These are phyloP conservation scores for Stomorhina lunata DNA, from an alignment of 2,888 invertebrate genomes.

Conservation along the genomic window DNA sequence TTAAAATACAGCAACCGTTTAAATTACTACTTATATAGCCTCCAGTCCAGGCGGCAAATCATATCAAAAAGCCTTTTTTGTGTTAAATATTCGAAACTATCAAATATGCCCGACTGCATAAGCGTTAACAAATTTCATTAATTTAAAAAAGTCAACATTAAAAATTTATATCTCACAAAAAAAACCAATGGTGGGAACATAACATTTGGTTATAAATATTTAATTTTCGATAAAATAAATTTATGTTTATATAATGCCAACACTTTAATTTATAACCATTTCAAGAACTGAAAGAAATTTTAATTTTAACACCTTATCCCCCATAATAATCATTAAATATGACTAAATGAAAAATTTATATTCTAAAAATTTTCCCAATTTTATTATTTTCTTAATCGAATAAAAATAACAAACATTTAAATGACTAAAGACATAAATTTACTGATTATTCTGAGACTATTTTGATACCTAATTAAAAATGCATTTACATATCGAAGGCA, in stretches of 20 bases:
- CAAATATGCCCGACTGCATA: not conserved
- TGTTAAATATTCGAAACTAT: not conserved
- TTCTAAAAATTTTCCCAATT: not conserved
- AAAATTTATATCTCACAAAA: not conserved
- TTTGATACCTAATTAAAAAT: conserved; percentile 64
- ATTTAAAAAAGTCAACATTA: not conserved
- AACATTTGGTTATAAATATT: not conserved
- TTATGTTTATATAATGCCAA: conserved; percentile 40
- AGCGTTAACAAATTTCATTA: not conserved
- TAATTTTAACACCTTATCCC: conserved; percentile 50
- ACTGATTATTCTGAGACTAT: conserved; percentile 51
- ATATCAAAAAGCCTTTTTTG: not conserved
- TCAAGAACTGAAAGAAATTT: conserved; percentile 16
- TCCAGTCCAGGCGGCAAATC: not conserved
- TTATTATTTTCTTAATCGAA: not conserved
- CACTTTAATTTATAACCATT: conserved; percentile 48
- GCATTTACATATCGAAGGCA: conserved; percentile 55
- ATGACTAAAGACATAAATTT: conserved; percentile 51
- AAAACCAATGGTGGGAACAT: not conserved
- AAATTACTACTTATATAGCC: too few species aligned
- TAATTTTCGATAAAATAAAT: conserved; percentile 28
- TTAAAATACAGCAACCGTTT: not conserved
- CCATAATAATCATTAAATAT: not conserved
- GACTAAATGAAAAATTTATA: conserved; percentile 21
- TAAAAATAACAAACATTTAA: conserved; percentile 18